A percentile compares a stretch with the other conserved stretches of the same genome.
Evolutionary conservation across 1,140 invertebrate species (phyloP).

Genomic region (Marisa cornuarietis): DNA sequence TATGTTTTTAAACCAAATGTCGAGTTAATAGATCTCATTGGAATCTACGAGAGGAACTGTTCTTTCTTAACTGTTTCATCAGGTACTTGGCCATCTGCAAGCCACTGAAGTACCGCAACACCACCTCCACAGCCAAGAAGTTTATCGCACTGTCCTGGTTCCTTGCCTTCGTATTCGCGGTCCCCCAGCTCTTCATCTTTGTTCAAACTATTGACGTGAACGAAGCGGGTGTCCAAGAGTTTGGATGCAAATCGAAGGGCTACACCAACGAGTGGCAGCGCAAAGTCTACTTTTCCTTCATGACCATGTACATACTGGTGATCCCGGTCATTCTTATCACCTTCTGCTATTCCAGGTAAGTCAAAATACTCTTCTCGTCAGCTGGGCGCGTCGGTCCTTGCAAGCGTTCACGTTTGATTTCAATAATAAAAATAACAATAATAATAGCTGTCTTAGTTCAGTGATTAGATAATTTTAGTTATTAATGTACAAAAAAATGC

Average conservation of each 20-base stretch:
- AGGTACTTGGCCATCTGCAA: conserved; percentile 67
- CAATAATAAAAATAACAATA: too few species aligned
- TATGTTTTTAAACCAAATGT: too few species aligned
- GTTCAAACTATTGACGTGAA: conserved; percentile 47
- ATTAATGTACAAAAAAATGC: too few species aligned
- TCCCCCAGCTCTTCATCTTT: conserved; percentile 68
- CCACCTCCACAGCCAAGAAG: conserved; percentile 38
- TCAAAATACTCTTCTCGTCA: conserved; percentile 59
- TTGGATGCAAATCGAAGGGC: conserved; percentile 60
- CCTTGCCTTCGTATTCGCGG: conserved; percentile 64
- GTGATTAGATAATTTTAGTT: too few species aligned
- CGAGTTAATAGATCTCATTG: too few species aligned
- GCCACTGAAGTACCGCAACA: conserved; percentile 59
- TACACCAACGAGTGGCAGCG: conserved; percentile 67
- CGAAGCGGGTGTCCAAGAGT: conserved; percentile 51
- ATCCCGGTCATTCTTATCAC: conserved; percentile 64
- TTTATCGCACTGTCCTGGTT: conserved; percentile 65
- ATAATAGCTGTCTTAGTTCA: too few species aligned
- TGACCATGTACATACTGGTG: conserved; percentile 64
- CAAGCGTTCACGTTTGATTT: too few species aligned
- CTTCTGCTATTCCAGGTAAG: conserved; percentile 64
- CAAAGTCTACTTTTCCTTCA: conserved; percentile 66
- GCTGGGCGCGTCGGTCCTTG: conserved; percentile 53
- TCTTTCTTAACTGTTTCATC: conserved; percentile 65
- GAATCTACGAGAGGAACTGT: conserved; percentile 20